These are phyloP conservation scores for Scaptomyza montana DNA, from an alignment of 1,140 invertebrate species.

Conservation along the genomic window DNA sequence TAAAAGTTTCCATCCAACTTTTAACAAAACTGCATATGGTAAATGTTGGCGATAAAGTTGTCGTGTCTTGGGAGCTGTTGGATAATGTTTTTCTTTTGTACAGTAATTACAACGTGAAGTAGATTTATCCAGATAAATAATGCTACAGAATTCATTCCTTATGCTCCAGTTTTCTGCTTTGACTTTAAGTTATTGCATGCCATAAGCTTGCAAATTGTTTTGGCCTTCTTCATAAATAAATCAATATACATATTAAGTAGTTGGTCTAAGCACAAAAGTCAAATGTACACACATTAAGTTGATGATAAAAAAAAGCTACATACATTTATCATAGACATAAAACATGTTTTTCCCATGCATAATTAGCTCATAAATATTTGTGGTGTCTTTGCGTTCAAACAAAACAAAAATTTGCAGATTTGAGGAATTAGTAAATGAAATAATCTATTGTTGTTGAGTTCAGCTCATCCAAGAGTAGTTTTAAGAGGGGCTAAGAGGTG, in stretches of 20 bases:
- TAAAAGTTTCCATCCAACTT: slow-evolving; percentile 4
- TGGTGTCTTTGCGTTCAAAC: slow-evolving; percentile 35
- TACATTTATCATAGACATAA: slow-evolving; percentile 49
- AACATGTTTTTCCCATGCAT: slow-evolving; percentile 71
- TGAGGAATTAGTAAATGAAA: slow-evolving; percentile 48
- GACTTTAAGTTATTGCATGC: neutral
- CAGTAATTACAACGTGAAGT: neutral
- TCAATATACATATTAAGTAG: slow-evolving; percentile 45
- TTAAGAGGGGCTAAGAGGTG: neutral
- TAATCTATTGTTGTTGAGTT: slow-evolving; percentile 54
- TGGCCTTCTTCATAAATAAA: slow-evolving; percentile 34
- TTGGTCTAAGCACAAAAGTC: slow-evolving; percentile 3
- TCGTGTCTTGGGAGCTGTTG: slow-evolving; percentile 9
- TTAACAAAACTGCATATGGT: slow-evolving; percentile 24
- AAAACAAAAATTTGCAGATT: slow-evolving; percentile 36
- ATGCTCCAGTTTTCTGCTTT: neutral
- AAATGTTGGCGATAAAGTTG: slow-evolving; percentile 27
- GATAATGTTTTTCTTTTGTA: neutral
- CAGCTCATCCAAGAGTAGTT: slow-evolving; percentile 55
- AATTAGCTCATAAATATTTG: slow-evolving; percentile 66
- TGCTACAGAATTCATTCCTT: neutral
- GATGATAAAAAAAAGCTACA: slow-evolving; percentile 39
- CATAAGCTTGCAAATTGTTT: neutral
- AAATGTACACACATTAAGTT: slow-evolving; percentile 18
- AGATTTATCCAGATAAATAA: neutral